Base-by-base conservation (phyloP, 1,140 invertebrate species). In the Brachionus asplanchnoidis region DNA sequence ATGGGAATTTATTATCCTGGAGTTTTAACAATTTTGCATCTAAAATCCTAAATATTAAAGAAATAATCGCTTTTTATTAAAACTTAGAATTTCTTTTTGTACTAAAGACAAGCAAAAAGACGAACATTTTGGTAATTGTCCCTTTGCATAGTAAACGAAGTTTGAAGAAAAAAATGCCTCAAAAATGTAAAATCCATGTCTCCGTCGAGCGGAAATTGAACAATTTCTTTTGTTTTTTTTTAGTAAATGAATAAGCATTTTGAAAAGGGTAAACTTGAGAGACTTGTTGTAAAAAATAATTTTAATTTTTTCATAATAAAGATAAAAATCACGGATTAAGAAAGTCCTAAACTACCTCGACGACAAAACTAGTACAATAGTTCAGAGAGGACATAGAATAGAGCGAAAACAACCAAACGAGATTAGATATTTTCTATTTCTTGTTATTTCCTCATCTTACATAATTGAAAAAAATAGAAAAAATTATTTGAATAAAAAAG, bases 401-500 rank as follows among this genome's bases (percentile, higher is more conserved):
- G 53, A 23, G 17, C 20, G 17, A 60, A 60, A 60, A 60, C 53
- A 60, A 42, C 68, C 32, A 42, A 73, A 40, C 14, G 20, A 73
- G 68, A 73, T 40, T 40, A 73, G 68, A 42, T 20, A 73, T 40
- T 73, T 40, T 40, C 17, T 17, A 42, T 73, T 20, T 73, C 20
- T 73, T 73, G 28, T 40, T 40, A 20, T 73, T 40, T 73, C 68
- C 28, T 73, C 68, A 73, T 73, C 68, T 73, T 73, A 73, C 68
- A 73, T 73, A 73, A 73, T 68, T 68, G 66, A 32, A 68, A 32
- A 66, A 32, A 68, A 68, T 40, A 68, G n/a, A 32, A 28, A 68
- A 68, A 68, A 68, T 60, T 60, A 60, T 60, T 60, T 60, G 53
- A 60, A 60, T 60, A 73, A 20, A 73, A 70, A 73, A 73, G 68